Percentiles rank a stretch among this genome's conserved stretches.
phyloP scores from a whole-genome alignment of 1,140 invertebrate species.

The Neodiprion lecontei region DNA sequence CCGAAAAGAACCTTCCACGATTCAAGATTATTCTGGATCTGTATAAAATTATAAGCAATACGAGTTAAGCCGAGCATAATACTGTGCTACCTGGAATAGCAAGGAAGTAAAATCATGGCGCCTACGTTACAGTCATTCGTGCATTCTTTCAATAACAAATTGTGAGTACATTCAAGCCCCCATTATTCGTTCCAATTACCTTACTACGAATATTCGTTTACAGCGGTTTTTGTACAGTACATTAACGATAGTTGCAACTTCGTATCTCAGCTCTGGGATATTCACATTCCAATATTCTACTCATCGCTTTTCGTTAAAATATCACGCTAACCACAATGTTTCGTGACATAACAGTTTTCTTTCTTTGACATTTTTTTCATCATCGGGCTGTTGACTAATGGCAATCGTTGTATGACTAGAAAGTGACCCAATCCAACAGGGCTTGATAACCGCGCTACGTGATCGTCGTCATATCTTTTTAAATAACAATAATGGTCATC shows the following conservation, averaged over 20 bases:
- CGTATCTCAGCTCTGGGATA: not conserved
- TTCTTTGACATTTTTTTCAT: not conserved
- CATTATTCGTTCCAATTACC: conserved; percentile 16
- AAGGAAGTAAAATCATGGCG: conserved; percentile 45
- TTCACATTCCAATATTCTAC: conserved; percentile 1
- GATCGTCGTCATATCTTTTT: not conserved
- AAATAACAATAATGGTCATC: not conserved
- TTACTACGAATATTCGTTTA: not conserved
- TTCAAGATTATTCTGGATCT: conserved; percentile 47
- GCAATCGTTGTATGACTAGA: too few relatives aligned
- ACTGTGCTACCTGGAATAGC: conserved; percentile 19
- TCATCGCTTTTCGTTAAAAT: conserved; percentile 1
- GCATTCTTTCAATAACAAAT: conserved; percentile 53
- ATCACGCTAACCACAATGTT: conserved; percentile 7
- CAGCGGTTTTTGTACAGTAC: conserved; percentile 9
- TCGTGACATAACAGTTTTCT: conserved; percentile 23
- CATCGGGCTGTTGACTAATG: too few relatives aligned
- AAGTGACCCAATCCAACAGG: too few relatives aligned
- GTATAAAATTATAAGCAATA: conserved; percentile 23
- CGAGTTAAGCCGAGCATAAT: not conserved
- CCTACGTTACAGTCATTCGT: conserved; percentile 46
- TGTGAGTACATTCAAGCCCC: conserved; percentile 48
- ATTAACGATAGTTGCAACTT: not conserved
- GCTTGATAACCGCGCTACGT: not conserved
- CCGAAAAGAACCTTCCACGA: conserved; percentile 39